phyloP scores from a whole-genome alignment of 2,113 vertebrate genomes.

The Turnix velox region DNA sequence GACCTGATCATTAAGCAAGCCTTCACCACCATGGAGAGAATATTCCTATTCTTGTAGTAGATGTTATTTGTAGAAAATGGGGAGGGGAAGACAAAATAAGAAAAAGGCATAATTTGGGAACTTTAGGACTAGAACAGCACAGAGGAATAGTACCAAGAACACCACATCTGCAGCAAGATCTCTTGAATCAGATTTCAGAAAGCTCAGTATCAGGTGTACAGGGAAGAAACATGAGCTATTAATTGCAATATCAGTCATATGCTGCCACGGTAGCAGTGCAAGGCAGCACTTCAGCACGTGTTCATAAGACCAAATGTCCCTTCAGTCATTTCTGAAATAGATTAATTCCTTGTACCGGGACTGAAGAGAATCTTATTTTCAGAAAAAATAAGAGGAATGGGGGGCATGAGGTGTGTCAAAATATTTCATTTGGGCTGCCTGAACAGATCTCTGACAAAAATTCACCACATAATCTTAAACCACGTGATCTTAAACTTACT shows the following conservation, averaged over 20 bases:
- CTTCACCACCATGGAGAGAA: neutral
- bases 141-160: neutral
- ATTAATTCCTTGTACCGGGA: neutral
- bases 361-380: neutral
- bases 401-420: fast-evolving
- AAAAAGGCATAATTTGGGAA: neutral
- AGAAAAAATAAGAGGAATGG: neutral
- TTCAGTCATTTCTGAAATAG: neutral
- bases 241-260: conserved; percentile 46
- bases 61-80: neutral
- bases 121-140: neutral
- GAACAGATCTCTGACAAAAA: neutral
- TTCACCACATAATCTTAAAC: neutral
- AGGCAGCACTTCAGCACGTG: neutral
- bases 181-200: conserved; percentile 38
- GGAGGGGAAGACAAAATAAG: neutral
- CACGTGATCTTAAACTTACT: neutral
- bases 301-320: neutral
- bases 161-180: neutral
- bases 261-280: neutral
- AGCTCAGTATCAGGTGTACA: neutral
- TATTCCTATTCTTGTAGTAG: neutral
- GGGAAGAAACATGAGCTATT: neutral
- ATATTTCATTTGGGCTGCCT: neutral
- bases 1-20: neutral